Evolutionary conservation across 2,888 invertebrate genomes (phyloP).

Genomic region (Pecten maximus): DNA sequence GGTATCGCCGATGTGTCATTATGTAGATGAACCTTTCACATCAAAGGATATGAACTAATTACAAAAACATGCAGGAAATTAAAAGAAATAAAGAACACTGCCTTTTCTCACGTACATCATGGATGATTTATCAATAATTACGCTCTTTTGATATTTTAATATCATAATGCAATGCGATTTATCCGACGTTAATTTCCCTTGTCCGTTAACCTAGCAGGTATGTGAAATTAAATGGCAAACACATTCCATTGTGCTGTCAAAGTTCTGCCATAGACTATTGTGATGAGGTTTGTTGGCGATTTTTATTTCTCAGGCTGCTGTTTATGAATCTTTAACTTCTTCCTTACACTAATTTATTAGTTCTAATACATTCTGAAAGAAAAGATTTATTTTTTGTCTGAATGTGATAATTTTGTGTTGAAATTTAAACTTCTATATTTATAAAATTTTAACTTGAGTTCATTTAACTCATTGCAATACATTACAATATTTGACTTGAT

Average conservation of each 20-base stretch:
- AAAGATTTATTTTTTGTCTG: background rate
- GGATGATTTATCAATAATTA: slow-evolving; percentile 21
- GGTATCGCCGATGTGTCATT: slow-evolving; percentile 1
- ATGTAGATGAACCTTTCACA: slow-evolving; percentile 21
- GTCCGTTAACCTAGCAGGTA: background rate
- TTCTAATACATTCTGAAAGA: background rate
- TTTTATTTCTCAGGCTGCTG: background rate
- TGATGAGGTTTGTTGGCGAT: background rate
- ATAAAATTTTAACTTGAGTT: too few species aligned
- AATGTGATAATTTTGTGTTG: background rate
- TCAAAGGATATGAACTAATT: slow-evolving; percentile 25
- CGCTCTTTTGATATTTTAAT: slow-evolving; percentile 16
- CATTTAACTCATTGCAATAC: background rate
- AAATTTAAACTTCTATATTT: background rate
- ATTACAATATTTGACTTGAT: background rate
- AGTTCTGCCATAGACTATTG: background rate
- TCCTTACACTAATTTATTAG: too few species aligned
- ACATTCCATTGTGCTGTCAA: background rate
- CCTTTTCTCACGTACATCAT: background rate
- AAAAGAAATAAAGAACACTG: slow-evolving; percentile 26
- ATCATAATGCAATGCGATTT: slow-evolving; percentile 20
- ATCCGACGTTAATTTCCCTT: slow-evolving; percentile 29
- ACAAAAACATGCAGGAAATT: slow-evolving; percentile 32
- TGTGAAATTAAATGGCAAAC: slow-evolving; percentile 1
- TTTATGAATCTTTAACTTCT: background rate